Evolutionary conservation across 2,797 vertebrate species (phyloP).

Genomic region (Malurus splendens): DNA sequence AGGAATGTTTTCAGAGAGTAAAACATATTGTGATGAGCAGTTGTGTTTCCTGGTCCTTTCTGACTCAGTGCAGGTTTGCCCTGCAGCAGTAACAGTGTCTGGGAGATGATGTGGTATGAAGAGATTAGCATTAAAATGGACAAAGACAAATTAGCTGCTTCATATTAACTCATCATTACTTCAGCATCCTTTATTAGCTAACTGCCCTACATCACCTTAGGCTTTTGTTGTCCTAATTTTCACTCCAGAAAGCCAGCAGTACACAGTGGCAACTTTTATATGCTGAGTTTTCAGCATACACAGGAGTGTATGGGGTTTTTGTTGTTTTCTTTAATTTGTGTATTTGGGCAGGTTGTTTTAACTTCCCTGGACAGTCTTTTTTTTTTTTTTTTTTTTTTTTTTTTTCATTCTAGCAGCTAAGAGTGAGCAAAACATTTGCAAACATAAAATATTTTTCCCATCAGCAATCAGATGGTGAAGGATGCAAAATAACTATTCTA

Average conservation of each 20-base stretch:
- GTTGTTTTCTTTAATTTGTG: fast-evolving
- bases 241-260: not conserved
- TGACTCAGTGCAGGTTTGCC: not conserved
- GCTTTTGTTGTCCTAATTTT: not conserved
- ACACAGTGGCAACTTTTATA: not conserved
- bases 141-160: not conserved
- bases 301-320: fast-evolving
- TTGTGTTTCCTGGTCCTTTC: not conserved
- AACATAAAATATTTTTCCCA: not conserved
- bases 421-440: not conserved
- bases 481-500: not conserved
- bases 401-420: not conserved
- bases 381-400: not conserved
- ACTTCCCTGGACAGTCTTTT: not conserved
- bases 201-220: not conserved
- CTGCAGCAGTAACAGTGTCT: not conserved
- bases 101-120: not conserved
- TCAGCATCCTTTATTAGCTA: not conserved
- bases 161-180: not conserved
- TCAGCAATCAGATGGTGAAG: not conserved
- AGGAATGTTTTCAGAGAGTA: not conserved
- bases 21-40: not conserved
- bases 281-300: not conserved
- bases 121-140: not conserved
- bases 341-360: not conserved